A percentile compares a stretch with the other conserved stretches of the same genome.
Conservation (phyloP, 2,888 invertebrate species). For the Neuroscelio doddi region DNA sequence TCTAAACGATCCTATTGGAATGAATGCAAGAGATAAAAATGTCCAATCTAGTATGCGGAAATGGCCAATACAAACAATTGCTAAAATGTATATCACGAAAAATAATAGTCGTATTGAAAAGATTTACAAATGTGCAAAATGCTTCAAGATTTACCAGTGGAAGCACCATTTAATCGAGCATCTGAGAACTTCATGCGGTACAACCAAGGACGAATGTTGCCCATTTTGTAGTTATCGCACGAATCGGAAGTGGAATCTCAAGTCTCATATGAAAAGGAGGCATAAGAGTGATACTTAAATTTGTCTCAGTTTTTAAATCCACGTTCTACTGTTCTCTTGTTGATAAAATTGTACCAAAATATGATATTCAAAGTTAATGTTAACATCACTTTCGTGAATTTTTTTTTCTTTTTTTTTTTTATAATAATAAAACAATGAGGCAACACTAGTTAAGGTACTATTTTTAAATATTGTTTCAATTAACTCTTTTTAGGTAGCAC, state of each 20-base stretch:
- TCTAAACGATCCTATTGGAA: constrained; percentile 15
- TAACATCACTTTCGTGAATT: no score
- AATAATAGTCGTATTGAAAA: no score
- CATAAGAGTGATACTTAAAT: constrained; percentile 44
- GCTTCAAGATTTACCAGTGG: constrained; percentile 39
- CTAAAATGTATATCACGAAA: constrained; percentile 23
- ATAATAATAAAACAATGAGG: no score
- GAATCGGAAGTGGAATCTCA: constrained; percentile 58
- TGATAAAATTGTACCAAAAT: no score
- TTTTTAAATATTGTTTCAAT: no score
- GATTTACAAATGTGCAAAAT: constrained; percentile 37
- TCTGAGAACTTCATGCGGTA: constrained; percentile 62
- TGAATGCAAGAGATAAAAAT: constrained; percentile 15
- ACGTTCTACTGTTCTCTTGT: no score
- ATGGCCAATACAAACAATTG: constrained; percentile 4
- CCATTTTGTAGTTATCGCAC: constrained; percentile 61
- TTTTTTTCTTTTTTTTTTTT: no score
- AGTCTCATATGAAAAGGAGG: constrained; percentile 56
- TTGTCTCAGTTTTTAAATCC: not conserved
- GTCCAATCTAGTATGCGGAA: not conserved
- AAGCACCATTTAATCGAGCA: constrained; percentile 62
- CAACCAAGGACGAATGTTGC: constrained; percentile 60
- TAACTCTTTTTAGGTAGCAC: no score
- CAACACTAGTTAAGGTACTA: no score
- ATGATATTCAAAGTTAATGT: no score